A percentile compares a stretch with the other conserved stretches of the same genome.
Conservation (phyloP, 2,888 invertebrate genomes). For the Spatulosminthurus flaviceps region DNA sequence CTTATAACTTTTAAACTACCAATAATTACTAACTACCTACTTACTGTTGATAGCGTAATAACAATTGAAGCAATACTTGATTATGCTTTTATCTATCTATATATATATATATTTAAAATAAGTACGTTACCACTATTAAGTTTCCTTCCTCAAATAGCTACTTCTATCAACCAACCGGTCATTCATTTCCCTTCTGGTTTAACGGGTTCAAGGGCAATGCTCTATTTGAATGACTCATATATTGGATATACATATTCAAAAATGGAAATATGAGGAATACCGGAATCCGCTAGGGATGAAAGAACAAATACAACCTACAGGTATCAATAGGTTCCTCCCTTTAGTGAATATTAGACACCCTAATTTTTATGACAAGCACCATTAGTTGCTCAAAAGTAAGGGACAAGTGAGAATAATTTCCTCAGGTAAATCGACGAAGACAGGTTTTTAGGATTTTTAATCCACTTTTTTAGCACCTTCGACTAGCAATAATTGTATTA, state of each 20-base stretch:
- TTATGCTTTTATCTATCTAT: background rate
- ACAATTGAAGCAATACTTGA: background rate
- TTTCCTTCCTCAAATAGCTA: background rate
- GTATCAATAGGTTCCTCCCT: too few species aligned
- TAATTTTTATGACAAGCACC: background rate
- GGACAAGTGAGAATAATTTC: background rate
- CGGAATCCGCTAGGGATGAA: background rate
- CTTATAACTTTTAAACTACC: too few species aligned
- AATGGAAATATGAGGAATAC: background rate
- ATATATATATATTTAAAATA: too few species aligned
- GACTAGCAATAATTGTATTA: background rate
- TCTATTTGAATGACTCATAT: background rate
- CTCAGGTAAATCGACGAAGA: conserved; percentile 5
- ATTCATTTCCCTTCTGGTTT: background rate
- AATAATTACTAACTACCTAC: too few species aligned
- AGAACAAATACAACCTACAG: background rate
- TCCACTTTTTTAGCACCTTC: background rate
- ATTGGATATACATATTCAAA: background rate
- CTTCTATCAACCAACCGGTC: background rate
- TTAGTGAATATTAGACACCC: too few species aligned
- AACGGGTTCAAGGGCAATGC: background rate
- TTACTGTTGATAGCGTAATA: background rate
- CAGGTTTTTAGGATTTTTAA: background rate
- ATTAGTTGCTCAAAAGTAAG: conserved; percentile 4
- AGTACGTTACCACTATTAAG: too few species aligned